A percentile compares a stretch with the other conserved stretches of the same genome.
Evolutionary conservation across 2,797 vertebrate species (phyloP).

Genomic region (Meda fulgida): DNA sequence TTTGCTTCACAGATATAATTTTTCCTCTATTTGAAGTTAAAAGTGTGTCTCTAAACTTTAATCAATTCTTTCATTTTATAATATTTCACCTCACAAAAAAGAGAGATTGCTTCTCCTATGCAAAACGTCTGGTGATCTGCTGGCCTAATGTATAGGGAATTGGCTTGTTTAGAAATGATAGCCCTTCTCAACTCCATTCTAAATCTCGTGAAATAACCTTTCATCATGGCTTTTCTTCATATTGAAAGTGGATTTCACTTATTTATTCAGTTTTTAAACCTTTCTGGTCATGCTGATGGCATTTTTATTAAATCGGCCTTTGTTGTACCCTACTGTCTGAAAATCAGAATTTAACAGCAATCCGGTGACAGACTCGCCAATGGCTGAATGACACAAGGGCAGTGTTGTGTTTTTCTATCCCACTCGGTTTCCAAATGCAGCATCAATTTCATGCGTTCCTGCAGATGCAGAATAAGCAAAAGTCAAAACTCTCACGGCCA

Average conservation of each 20-base stretch:
- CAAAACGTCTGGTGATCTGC: not conserved
- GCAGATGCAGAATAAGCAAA: conserved; percentile 40
- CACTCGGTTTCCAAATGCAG: not conserved
- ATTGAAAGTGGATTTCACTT: not conserved
- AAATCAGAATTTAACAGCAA: not conserved
- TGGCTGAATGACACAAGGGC: conserved; percentile 2
- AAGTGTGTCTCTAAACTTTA: not conserved
- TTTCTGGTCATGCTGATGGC: conserved; percentile 2
- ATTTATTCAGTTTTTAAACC: conserved; percentile 8
- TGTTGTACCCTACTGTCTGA: not conserved
- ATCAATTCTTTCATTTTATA: not conserved
- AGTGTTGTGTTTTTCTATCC: not conserved
- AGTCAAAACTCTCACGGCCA: conserved; percentile 39
- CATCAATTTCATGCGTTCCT: not conserved
- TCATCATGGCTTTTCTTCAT: not conserved
- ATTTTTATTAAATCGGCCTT: not conserved
- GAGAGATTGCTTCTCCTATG: not conserved
- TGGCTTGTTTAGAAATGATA: not conserved
- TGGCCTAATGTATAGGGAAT: not conserved
- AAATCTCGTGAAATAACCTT: not conserved
- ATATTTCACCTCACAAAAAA: not conserved
- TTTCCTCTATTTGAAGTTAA: conserved; percentile 9
- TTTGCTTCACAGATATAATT: conserved; percentile 9
- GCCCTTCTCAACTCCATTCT: not conserved
- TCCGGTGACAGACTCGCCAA: not conserved